Conservation (phyloP, 2,113 vertebrate species). For the Bothrops jararaca region DNA sequence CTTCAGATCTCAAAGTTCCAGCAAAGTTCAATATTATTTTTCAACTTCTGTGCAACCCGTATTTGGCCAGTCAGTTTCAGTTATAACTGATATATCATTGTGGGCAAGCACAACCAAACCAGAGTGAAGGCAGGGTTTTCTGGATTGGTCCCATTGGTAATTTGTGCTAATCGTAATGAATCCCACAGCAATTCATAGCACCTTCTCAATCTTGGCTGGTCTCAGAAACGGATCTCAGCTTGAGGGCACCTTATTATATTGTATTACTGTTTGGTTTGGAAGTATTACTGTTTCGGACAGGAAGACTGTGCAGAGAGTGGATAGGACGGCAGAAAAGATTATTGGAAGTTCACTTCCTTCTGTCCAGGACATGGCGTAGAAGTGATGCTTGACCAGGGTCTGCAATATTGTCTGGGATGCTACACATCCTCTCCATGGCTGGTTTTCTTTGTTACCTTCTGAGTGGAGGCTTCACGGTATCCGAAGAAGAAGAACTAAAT, state of each 20-base stretch:
- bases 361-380: no score
- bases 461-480: no score
- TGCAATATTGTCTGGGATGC: no score
- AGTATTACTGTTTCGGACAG: not conserved
- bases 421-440: no score
- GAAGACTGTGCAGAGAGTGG: not conserved
- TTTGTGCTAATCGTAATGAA: not conserved
- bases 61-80: not conserved
- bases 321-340: not conserved
- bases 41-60: not conserved
- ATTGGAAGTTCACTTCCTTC: not conserved
- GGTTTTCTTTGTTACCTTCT: no score
- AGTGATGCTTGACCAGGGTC: no score
- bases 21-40: not conserved
- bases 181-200: not conserved
- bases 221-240: not conserved
- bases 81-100: not conserved
- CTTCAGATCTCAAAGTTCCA: not conserved
- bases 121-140: not conserved
- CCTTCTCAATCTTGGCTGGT: not conserved
- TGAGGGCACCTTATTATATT: not conserved
- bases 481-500: no score
- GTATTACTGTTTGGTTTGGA: not conserved
- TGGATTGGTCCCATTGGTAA: not conserved
- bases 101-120: not conserved